These are phyloP conservation scores for Perizoma flavofasciatum DNA, from an alignment of 2,888 invertebrate genomes.

Conservation along the genomic window DNA sequence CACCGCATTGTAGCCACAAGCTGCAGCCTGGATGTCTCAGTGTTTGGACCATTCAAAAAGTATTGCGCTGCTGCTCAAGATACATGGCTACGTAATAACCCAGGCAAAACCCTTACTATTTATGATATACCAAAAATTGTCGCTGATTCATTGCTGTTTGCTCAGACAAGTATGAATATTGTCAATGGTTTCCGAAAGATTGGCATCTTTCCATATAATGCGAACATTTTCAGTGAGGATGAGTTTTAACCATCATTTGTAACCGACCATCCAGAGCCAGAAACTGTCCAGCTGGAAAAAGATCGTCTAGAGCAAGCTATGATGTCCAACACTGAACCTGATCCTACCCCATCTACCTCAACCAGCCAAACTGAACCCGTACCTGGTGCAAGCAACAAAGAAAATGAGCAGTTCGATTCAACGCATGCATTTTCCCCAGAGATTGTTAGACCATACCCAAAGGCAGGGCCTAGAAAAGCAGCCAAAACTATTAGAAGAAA, in stretches of 20 bases:
- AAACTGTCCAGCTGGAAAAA: constrained; percentile 22
- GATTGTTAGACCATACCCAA: constrained; percentile 40
- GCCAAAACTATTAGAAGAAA: constrained; percentile 35
- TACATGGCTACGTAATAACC: constrained; percentile 17
- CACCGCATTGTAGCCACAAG: constrained; percentile 35
- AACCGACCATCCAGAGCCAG: constrained; percentile 36
- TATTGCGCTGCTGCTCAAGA: constrained; percentile 31
- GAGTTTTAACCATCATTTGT: constrained; percentile 41
- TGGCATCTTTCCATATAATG: constrained; percentile 37
- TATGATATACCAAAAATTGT: constrained; percentile 40
- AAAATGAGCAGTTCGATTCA: constrained; percentile 17
- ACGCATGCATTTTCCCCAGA: constrained; percentile 36
- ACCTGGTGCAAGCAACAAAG: constrained; percentile 36
- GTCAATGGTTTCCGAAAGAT: constrained; percentile 35
- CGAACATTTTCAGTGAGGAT: constrained; percentile 31
- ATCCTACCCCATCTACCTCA: constrained; percentile 3
- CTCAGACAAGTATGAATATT: constrained; percentile 29
- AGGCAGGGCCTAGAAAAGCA: no score
- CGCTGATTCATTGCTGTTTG: constrained; percentile 35
- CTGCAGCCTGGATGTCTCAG: constrained; percentile 38
- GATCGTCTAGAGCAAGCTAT: constrained; percentile 33
- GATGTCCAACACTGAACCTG: constrained; percentile 26
- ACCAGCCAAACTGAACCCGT: constrained; percentile 31
- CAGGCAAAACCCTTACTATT: constrained; percentile 34
- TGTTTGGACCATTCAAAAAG: constrained; percentile 39